Evolutionary conservation across 2,797 vertebrate species (phyloP), one percentile per base, ranked within the genome.

Genomic region (Poecile montanus): DNA sequence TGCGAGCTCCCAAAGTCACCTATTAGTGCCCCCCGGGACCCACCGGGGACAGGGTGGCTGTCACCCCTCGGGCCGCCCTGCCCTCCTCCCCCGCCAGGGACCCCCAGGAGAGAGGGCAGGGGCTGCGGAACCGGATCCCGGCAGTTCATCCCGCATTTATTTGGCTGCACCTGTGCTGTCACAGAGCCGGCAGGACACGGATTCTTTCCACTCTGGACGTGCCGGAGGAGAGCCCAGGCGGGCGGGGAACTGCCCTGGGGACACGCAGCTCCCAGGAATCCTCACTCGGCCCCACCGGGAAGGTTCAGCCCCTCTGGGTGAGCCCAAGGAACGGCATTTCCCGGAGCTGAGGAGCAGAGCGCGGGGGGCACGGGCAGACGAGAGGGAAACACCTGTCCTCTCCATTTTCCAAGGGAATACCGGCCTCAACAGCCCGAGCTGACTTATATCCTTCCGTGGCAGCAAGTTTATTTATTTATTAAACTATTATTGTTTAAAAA

Each of bases 301-400:
- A 42, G 21, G 47, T 2, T 67, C 54, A 5, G 13, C 5, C 38
- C 25, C 16, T 7, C 9, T 3, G 27, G 51, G 30, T 27, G 66
- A 25, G 29, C 32, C 45, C 53, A 21, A 40, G 71, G 27, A 34
- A 13, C 5, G 32, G 54, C 16, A 7, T 10, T 34, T 47, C 34
- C 36, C 50, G 4, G 21, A 11, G 50, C 51, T 13, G 25, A 47
- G 72, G 25, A 30, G 60, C 38, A n/a, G 13, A 17, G 22, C 29
- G 5, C 65, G 12, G 36, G 10, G 4, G 29, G 27, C 44, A 26
- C 45, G 57, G 72, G 25, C 65, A 22, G 53, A 56, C 42, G 17
- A 42, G 21, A 93, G 44, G 95, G 91, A 92, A 92, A 53, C 91
- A 95, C 92, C 94, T 91, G 95, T 62, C 87, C 87, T 40, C 25